Percentiles rank a stretch among this genome's conserved stretches.
Evolutionary conservation across 2,113 vertebrate species (phyloP).

Genomic region (Phocoena phocoena): DNA sequence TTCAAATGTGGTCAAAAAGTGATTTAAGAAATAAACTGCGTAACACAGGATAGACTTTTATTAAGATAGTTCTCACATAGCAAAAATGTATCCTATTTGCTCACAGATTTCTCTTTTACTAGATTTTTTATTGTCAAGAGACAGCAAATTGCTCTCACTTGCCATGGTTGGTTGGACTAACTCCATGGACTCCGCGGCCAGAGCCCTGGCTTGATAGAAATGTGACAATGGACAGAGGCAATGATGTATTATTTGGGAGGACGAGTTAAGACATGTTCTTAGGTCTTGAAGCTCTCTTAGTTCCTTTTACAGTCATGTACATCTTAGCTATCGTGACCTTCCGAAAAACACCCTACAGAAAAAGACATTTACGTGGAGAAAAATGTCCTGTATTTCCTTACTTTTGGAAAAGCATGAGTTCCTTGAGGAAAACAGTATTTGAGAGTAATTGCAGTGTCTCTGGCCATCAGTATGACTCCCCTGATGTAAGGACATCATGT

Average conservation of each 20-base stretch:
- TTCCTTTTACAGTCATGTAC: not conserved
- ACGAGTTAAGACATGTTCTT: not conserved
- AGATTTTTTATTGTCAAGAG: not conserved
- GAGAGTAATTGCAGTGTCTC: not conserved
- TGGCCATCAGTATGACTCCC: not conserved
- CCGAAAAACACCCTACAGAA: not conserved
- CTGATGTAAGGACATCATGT: not conserved
- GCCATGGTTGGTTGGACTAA: not conserved
- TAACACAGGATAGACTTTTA: not conserved
- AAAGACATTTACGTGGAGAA: not conserved
- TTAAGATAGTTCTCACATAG: not conserved
- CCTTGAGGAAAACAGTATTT: not conserved
- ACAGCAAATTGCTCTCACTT: not conserved
- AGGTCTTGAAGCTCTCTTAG: not conserved
- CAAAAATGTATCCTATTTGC: not conserved
- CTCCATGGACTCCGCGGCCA: not conserved
- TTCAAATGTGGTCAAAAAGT: not conserved
- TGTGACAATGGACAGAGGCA: no score
- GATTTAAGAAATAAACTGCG: not conserved
- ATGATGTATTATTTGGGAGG: not conserved
- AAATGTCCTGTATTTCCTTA: not conserved
- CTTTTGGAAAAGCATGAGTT: not conserved
- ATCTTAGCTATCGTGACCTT: not conserved
- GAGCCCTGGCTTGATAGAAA: not conserved
- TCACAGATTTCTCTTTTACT: not conserved